Base-by-base conservation (phyloP, 2,113 vertebrate genomes). In the Malurus cyaneus region DNA sequence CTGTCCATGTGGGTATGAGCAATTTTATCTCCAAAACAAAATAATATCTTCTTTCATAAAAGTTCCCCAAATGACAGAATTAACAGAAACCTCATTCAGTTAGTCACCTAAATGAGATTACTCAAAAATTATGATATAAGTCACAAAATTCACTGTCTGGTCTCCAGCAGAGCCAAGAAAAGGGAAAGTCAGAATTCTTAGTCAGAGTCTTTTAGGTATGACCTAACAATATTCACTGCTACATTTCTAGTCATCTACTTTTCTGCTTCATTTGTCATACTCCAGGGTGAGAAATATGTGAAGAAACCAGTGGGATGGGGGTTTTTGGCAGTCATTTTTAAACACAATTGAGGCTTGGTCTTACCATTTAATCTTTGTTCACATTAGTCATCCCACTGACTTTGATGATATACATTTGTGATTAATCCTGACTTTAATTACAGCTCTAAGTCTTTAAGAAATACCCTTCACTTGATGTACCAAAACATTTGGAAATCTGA, bases 311-410 rank as follows among this genome's bases (percentile, higher is more conserved):
- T 86, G 25, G 74, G 71, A 56, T 53, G 62, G 31, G 49, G 31
- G 0, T 0, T 70, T 94, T 94, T 80, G 54, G 44, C 41, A 93
- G 74, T 90, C 3, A 42, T 88, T 90, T 96, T 93, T 80, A 73
- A 28, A 56, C 25, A 62, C 9, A 32, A 39, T 73, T 80, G 62
- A 66, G n/a, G 60, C 34, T 88, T 64, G 74, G 61, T 78, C 60
- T 95, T 93, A 56, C 85, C 76, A 62, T 93, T 92, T 94, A 96
- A 67, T 96, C 94, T 88, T 93, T 92, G 47, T 77, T 93, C 79
- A 64, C 44, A 46, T 93, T 95, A 95, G 72, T 96, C 89, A 96
- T 90, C n/a, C 34, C 31, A 60, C 69, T 88, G 71, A 44, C 71
- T 95, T 66, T 34, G 36, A 46, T 80, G 79, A 93, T 96, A 86